Conservation (phyloP, 2,113 vertebrate species). For the Promerops cafer region DNA sequence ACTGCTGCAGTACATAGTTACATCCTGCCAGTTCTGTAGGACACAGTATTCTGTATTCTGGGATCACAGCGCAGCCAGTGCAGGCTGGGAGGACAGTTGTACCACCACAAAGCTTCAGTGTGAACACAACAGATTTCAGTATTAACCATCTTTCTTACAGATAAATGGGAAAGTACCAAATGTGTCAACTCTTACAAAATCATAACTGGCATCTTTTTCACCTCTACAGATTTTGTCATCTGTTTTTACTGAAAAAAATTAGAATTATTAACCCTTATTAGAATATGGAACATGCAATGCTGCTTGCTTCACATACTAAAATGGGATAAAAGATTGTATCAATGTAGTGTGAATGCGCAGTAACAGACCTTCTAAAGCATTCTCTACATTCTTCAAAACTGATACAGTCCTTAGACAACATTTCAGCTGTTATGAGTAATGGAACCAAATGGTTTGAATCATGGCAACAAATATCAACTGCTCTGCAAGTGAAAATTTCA, state of each 20-base stretch:
- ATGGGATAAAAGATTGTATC: neutral
- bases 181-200: neutral
- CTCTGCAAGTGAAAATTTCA: neutral
- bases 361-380: neutral
- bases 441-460: neutral
- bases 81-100: rapidly evolving
- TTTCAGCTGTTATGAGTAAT: neutral
- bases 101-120: neutral
- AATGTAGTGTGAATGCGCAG: neutral
- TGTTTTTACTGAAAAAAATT: neutral
- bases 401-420: neutral
- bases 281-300: neutral
- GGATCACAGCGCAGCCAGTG: neutral
- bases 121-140: neutral
- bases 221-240: neutral
- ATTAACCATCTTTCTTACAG: neutral
- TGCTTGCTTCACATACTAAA: neutral
- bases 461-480: neutral
- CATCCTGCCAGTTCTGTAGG: neutral
- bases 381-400: neutral
- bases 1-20: neutral
- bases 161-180: neutral
- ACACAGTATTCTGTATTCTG: too few species aligned
- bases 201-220: neutral
- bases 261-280: neutral